phyloP scores from a whole-genome alignment of 2,113 vertebrate species.

The Dissostichus mawsoni region DNA sequence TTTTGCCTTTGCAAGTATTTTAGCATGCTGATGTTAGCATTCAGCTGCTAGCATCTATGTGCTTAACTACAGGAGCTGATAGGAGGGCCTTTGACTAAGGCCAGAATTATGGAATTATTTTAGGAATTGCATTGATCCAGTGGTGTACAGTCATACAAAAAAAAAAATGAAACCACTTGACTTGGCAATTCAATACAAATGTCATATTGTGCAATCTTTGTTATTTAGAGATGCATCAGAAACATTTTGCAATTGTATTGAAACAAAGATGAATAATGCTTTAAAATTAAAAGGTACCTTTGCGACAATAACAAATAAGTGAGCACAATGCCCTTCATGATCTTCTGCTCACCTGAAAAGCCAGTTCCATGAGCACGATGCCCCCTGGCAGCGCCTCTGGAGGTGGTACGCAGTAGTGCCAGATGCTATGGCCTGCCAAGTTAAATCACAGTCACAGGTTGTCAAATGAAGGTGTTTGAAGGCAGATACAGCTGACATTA shows the following conservation, averaged over 20 bases:
- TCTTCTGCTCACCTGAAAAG: constrained; percentile 90
- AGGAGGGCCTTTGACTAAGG: no score
- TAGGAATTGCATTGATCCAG: no score
- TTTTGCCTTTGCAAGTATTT: background rate
- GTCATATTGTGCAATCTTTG: background rate
- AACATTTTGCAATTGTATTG: no score
- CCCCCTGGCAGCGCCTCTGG: constrained; percentile 96
- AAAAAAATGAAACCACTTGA: no score
- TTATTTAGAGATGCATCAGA: no score
- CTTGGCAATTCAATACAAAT: no score
- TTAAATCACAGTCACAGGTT: background rate
- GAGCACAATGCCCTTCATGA: background rate
- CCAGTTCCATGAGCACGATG: constrained; percentile 96
- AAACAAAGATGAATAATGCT: background rate
- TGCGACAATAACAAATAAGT: background rate
- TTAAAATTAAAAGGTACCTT: background rate
- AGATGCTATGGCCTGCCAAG: constrained; percentile 83
- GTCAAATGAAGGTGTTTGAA: background rate
- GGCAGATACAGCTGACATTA: background rate
- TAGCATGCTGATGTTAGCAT: background rate
- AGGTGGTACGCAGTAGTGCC: constrained; percentile 90
- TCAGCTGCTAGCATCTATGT: background rate
- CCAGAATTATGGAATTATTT: no score
- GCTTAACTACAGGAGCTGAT: background rate
- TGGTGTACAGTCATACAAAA: no score